Evolutionary conservation across 1,140 invertebrate genomes (phyloP), one percentile per base, ranked within the genome.

Genomic region (Druon quercuslanigerum): DNA sequence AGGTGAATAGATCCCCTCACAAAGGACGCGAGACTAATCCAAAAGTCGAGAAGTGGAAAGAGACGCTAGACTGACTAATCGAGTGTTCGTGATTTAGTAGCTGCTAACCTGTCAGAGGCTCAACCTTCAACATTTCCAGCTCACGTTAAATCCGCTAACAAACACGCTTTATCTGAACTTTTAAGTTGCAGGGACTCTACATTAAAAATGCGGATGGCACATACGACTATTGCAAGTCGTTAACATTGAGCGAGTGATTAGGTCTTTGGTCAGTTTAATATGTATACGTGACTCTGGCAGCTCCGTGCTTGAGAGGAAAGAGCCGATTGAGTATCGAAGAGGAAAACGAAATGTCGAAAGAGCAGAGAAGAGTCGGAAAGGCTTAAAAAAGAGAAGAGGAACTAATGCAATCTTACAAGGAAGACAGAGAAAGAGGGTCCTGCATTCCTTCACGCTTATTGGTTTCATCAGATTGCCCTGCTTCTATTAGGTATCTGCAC

Each of bases 391-490:
- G 79, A 81, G 51, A 77, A 78, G 79, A 78, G 78, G 73, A 77
- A 79, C 56, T 78, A 82, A 81, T 77, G 82, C 72, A 73, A 75
- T 46, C 77, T 75, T 73, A 78, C 25, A 25, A 79, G 78, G 75
- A 71, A 82, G 75, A 79, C 75, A 81, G 83, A 83, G 78, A 81
- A 78, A 82, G 79, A 84, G 79, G 71, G 79, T 82, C 82, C 83
- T 84, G 85, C 86, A 91, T 90, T 90, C 89, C 88, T 86, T 90
- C 89, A 89, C 89, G 89, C 86, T 90, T 88, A 90, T 91, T 90
- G 89, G 88, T 90, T 91, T 88, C 89, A 89, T 90, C 87, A 88
- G 87, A 90, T 89, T 87, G 86, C 87, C 86, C 88, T 86, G 86
- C 86, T 89, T 88, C 85, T 87, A 90, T 89, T 87, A 88, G 85